phyloP scores from a whole-genome alignment of 2,113 vertebrate genomes.

The Toxotes jaculatrix region DNA sequence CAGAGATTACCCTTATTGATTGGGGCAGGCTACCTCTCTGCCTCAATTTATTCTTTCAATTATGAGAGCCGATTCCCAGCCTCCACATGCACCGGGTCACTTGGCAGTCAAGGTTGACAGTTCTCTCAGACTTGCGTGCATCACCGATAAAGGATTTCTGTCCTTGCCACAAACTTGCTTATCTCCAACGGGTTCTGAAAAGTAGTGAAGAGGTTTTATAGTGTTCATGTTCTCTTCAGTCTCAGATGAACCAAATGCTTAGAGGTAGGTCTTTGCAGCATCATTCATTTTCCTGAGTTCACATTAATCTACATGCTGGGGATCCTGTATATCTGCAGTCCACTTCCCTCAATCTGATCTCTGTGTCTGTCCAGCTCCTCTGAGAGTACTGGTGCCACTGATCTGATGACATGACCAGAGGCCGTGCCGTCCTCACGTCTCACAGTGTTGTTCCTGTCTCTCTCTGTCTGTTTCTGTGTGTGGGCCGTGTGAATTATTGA shows the following conservation, averaged over 20 bases:
- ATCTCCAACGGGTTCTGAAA: background rate
- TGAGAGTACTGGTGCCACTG: slow-evolving; percentile 21
- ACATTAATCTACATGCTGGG: slow-evolving; percentile 7
- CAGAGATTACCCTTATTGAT: slow-evolving; percentile 59
- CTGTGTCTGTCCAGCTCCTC: slow-evolving; percentile 10
- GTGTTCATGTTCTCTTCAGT: background rate
- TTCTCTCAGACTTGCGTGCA: background rate
- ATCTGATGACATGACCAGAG: slow-evolving; percentile 45
- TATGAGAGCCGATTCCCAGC: slow-evolving; percentile 5
- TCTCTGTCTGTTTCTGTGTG: background rate
- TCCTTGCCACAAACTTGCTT: slow-evolving; percentile 4
- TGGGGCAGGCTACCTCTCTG: background rate
- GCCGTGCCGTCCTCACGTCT: background rate
- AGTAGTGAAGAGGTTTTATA: background rate
- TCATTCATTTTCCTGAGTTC: background rate
- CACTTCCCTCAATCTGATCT: slow-evolving; percentile 11
- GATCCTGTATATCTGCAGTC: background rate
- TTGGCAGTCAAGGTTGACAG: slow-evolving; percentile 18
- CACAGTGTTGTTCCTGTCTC: background rate
- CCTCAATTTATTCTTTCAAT: slow-evolving; percentile 52
- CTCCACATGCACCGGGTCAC: slow-evolving; percentile 18
- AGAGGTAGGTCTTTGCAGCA: background rate
- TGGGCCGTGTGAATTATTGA: slow-evolving; percentile 9
- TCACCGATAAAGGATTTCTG: slow-evolving; percentile 9
- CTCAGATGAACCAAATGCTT: background rate